phyloP scores from a whole-genome alignment of 1,140 invertebrate genomes.

The Mercenaria mercenaria region DNA sequence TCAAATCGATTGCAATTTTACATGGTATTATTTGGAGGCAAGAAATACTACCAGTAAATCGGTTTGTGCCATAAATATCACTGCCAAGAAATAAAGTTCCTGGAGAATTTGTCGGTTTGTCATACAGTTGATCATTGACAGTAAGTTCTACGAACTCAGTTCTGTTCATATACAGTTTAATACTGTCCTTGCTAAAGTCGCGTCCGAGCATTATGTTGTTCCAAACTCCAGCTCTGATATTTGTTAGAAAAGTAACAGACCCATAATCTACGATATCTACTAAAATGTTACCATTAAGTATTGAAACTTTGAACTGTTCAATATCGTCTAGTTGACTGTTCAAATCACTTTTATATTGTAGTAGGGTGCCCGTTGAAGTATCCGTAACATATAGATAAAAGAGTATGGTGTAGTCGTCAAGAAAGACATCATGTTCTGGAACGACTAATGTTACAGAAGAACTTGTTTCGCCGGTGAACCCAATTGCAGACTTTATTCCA shows the following conservation, averaged over 20 bases:
- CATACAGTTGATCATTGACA: background rate
- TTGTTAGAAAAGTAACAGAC: background rate
- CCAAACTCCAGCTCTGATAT: background rate
- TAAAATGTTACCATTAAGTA: background rate
- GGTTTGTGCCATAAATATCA: background rate
- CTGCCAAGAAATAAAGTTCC: background rate
- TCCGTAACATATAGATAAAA: background rate
- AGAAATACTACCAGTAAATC: background rate
- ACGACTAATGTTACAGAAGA: background rate
- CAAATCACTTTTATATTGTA: background rate
- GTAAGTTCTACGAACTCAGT: background rate
- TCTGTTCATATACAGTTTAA: background rate
- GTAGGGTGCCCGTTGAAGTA: background rate
- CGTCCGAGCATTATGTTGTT: background rate
- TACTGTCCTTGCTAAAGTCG: background rate
- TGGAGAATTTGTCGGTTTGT: background rate
- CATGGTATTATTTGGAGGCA: background rate
- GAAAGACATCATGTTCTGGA: background rate
- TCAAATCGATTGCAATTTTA: background rate
- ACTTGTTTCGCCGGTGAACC: background rate
- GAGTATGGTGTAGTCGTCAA: background rate
- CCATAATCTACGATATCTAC: background rate
- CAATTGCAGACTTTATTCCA: background rate
- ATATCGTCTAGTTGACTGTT: background rate
- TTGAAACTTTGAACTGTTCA: background rate